phyloP scores from a whole-genome alignment of 2,797 vertebrate species.

The Telmatherina bonti region DNA sequence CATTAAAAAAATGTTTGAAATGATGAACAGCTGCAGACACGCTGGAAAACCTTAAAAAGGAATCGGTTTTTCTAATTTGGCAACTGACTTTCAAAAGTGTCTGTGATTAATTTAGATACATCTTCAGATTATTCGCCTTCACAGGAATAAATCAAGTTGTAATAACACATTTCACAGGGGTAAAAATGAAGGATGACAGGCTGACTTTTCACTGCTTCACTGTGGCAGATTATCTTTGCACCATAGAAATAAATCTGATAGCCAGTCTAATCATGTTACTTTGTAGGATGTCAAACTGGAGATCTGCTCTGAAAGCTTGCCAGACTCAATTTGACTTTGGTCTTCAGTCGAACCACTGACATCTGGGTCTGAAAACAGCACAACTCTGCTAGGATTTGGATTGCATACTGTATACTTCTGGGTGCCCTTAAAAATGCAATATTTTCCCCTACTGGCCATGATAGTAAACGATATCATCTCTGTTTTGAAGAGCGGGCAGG shows the following conservation, averaged over 20 bases:
- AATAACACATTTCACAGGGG: neutral
- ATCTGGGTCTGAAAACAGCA: constrained; percentile 27
- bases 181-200: constrained; percentile 2
- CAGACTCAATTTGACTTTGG: constrained; percentile 46
- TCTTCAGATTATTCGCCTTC: neutral
- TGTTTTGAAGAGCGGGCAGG: constrained; percentile 1
- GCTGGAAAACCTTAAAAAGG: constrained; percentile 8
- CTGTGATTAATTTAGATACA: neutral
- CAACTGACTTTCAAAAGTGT: neutral
- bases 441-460: constrained; percentile 18
- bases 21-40: neutral
- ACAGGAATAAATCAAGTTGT: neutral
- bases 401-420: neutral
- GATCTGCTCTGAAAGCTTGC: constrained; percentile 57
- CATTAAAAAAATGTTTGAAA: neutral
- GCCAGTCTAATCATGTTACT: constrained; percentile 43
- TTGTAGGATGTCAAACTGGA: constrained; percentile 41
- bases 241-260: constrained; percentile 46
- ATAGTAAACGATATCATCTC: constrained; percentile 25
- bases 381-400: constrained; percentile 23
- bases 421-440: constrained; percentile 30
- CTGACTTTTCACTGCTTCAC: constrained; percentile 8
- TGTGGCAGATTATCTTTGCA: constrained; percentile 19
- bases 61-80: neutral
- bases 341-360: constrained; percentile 32